phyloP scores from a whole-genome alignment of 2,797 vertebrate genomes.

The Mionectes olivaceus region DNA sequence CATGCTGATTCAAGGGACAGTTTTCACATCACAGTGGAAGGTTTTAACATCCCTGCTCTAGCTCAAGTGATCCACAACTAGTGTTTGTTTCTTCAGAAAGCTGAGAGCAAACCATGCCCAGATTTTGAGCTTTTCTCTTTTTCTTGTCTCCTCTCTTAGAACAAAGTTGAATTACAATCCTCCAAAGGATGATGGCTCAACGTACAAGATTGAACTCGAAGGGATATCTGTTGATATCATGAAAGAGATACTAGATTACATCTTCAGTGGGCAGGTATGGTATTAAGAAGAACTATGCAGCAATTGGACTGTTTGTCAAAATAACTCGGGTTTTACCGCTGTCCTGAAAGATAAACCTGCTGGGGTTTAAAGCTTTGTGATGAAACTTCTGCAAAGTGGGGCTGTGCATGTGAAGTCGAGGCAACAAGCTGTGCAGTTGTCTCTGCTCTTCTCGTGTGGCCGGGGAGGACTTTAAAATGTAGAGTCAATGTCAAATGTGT shows the following conservation, averaged over 20 bases:
- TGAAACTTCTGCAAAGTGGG: not conserved
- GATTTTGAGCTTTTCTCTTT: not conserved
- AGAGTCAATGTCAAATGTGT: not conserved
- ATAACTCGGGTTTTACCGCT: not conserved
- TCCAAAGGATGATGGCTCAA: slow-evolving; percentile 95
- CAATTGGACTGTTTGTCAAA: not conserved
- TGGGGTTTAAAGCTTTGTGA: not conserved
- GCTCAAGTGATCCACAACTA: not conserved
- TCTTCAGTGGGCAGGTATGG: slow-evolving; percentile 96
- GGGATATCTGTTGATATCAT: slow-evolving; percentile 93
- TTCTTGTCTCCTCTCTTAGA: slow-evolving; percentile 74
- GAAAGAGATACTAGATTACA: slow-evolving; percentile 97
- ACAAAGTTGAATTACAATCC: slow-evolving; percentile 98
- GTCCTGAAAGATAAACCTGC: not conserved
- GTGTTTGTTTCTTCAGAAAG: not conserved
- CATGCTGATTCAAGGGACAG: not conserved
- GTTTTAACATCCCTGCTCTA: not conserved
- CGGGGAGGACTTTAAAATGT: not conserved
- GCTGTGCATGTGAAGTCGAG: not conserved
- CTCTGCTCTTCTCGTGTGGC: not conserved
- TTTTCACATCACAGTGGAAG: not conserved
- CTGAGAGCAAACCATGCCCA: not conserved
- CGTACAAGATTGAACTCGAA: slow-evolving; percentile 94
- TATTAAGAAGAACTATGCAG: not conserved
- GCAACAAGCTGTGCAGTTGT: not conserved